Conservation (phyloP, 2,797 vertebrate species). For the Neoniphon sammara region DNA sequence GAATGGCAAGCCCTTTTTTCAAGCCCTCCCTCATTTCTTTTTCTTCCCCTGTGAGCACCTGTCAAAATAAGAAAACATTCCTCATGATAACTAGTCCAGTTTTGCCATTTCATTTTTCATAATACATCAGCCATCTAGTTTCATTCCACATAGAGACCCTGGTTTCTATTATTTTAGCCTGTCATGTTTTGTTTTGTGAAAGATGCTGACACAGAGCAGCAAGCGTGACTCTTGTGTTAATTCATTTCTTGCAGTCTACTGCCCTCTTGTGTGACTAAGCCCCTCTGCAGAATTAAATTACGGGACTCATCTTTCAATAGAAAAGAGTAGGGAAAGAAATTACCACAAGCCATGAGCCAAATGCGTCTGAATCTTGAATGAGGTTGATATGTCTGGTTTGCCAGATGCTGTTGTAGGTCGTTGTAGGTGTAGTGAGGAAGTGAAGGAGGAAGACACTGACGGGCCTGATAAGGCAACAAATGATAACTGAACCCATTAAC, state of each 20-base stretch:
- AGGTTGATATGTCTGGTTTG: neutral
- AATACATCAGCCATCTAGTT: neutral
- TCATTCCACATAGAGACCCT: neutral
- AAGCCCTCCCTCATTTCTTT: slow-evolving; percentile 5
- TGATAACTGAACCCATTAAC: no score
- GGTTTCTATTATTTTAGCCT: neutral
- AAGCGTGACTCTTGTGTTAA: neutral
- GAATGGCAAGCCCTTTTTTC: slow-evolving; percentile 7
- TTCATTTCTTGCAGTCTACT: slow-evolving; percentile 40
- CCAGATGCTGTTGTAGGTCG: no score
- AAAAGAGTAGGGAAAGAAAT: no score
- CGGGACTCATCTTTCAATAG: slow-evolving; percentile 7
- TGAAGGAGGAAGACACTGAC: no score
- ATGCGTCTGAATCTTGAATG: neutral
- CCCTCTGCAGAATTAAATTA: neutral
- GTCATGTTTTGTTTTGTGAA: neutral
- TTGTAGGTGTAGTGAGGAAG: no score
- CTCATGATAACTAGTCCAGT: neutral
- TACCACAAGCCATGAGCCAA: no score
- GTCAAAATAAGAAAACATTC: neutral
- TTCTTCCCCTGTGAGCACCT: neutral
- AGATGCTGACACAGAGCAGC: neutral
- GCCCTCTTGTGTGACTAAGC: slow-evolving; percentile 53
- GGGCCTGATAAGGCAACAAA: no score
- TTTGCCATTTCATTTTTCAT: slow-evolving; percentile 18